phyloP scores from a whole-genome alignment of 2,888 invertebrate species.

The Furcula furcula region DNA sequence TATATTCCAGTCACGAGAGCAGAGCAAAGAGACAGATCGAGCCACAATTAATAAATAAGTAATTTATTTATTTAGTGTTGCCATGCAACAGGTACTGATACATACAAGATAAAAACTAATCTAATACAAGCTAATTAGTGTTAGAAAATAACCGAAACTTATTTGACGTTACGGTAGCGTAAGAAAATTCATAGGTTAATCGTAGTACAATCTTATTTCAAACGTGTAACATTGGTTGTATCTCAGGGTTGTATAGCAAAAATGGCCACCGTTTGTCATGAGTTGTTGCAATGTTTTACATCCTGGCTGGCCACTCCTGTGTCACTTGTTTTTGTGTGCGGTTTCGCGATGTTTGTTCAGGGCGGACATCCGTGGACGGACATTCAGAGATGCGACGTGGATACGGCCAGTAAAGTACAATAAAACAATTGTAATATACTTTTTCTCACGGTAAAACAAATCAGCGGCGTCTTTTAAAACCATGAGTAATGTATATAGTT shows the following conservation, averaged over 20 bases:
- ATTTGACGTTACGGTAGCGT: too few relatives aligned
- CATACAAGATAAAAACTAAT: too few relatives aligned
- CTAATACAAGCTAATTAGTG: too few relatives aligned
- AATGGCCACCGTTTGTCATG: constrained; percentile 37
- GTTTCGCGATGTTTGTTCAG: constrained; percentile 45
- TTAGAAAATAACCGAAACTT: too few relatives aligned
- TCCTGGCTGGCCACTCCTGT: constrained; percentile 40
- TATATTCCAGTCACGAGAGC: too few relatives aligned
- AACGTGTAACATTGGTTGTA: too few relatives aligned
- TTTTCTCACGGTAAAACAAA: not conserved
- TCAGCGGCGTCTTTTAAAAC: not conserved
- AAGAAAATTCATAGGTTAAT: too few relatives aligned
- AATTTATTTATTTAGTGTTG: too few relatives aligned
- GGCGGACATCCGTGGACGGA: constrained; percentile 50
- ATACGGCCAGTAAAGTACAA: constrained; percentile 35
- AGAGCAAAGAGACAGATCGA: too few relatives aligned
- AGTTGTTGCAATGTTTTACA: constrained; percentile 43
- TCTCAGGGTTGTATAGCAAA: constrained; percentile 35
- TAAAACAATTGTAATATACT: constrained; percentile 24
- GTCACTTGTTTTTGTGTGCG: constrained; percentile 38
- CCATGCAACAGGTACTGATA: too few relatives aligned
- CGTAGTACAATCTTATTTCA: too few relatives aligned
- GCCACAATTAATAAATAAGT: too few relatives aligned
- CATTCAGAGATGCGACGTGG: constrained; percentile 46
- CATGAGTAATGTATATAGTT: not conserved